phyloP scores from a whole-genome alignment of 2,888 invertebrate genomes.

The Meloe dianella region DNA sequence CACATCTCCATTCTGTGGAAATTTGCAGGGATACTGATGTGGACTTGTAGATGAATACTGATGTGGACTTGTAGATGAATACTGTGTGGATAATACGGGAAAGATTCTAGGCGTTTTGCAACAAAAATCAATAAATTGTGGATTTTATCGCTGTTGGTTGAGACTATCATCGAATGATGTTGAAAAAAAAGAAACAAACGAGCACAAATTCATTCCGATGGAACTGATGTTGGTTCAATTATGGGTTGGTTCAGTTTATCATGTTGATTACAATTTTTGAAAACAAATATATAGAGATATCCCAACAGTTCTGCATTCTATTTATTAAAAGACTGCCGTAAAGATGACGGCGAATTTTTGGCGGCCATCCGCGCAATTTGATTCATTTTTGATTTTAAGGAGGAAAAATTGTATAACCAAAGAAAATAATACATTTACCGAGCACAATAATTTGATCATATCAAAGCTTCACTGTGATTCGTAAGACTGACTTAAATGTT shows the following conservation, averaged over 20 bases:
- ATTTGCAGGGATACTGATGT: neutral
- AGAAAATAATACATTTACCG: constrained; percentile 47
- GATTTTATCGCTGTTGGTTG: constrained; percentile 56
- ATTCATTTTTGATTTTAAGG: neutral
- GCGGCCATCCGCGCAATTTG: neutral
- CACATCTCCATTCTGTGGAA: neutral
- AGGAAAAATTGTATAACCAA: neutral
- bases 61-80: neutral
- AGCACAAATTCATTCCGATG: constrained; percentile 38
- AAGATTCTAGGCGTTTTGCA: constrained; percentile 40
- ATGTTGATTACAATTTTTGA: neutral
- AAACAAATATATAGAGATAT: neutral
- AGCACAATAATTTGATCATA: constrained; percentile 64
- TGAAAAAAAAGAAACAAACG: constrained; percentile 40
- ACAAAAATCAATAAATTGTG: constrained; percentile 40
- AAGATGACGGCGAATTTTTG: neutral
- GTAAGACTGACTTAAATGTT: constrained; percentile 64
- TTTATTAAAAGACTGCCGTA: neutral
- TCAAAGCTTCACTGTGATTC: constrained; percentile 66
- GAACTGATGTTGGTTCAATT: constrained; percentile 32
- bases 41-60: neutral
- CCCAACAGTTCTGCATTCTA: constrained; percentile 41
- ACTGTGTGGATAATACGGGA: neutral
- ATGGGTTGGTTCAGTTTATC: constrained; percentile 24
- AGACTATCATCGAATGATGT: constrained; percentile 49